phyloP scores from a whole-genome alignment of 2,797 vertebrate genomes.

The Amblyraja radiata region DNA sequence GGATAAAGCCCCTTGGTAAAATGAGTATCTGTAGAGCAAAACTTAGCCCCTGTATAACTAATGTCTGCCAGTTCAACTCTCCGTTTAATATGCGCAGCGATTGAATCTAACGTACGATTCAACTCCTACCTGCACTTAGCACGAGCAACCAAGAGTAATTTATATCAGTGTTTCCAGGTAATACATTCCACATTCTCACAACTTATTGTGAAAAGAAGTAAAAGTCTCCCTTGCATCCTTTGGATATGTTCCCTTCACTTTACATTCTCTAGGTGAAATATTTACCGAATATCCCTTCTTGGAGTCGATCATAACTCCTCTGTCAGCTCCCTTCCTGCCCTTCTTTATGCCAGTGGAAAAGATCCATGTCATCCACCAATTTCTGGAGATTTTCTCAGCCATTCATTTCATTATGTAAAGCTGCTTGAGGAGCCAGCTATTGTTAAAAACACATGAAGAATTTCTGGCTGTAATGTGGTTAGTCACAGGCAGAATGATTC shows the following conservation, averaged over 20 bases:
- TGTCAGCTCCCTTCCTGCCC: not conserved
- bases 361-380: not conserved
- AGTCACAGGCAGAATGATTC: constrained; percentile 34
- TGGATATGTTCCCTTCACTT: not conserved
- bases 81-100: no score
- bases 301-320: not conserved
- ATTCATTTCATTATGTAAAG: constrained; percentile 20
- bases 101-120: no score
- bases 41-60: no score
- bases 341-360: no score
- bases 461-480: constrained; percentile 36
- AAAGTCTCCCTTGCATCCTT: not conserved
- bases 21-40: no score
- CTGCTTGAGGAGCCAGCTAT: not conserved
- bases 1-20: not conserved
- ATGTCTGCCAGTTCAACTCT: no score
- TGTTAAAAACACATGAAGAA: constrained; percentile 36
- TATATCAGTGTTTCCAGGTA: not conserved
- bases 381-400: constrained; percentile 24
- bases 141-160: not conserved
- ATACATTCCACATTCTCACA: not conserved
- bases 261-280: not conserved
- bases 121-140: no score
- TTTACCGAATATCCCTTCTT: not conserved
- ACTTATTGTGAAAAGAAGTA: not conserved